These are phyloP conservation scores for Rhyacophila brunnea DNA, from an alignment of 1,140 invertebrate genomes.

Conservation along the genomic window DNA sequence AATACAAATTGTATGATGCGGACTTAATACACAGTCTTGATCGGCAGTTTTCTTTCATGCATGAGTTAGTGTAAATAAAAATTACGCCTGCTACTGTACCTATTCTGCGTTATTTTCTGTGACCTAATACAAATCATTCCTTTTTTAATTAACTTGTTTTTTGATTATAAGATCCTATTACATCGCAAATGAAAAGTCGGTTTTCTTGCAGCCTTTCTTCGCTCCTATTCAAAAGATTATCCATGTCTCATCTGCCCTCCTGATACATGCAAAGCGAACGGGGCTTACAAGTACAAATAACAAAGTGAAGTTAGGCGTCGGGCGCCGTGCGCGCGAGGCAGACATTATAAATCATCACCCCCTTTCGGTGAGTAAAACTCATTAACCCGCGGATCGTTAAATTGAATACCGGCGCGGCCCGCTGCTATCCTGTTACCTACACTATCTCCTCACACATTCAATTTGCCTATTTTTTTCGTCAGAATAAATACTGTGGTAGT, in stretches of 20 bases:
- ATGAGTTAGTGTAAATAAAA: no score
- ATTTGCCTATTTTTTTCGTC: constrained; percentile 11
- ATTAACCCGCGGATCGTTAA: constrained; percentile 32
- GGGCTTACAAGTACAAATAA: constrained; percentile 5
- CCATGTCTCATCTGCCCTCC: background rate
- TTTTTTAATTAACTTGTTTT: no score
- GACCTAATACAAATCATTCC: no score
- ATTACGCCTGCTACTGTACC: no score
- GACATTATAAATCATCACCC: constrained; percentile 36
- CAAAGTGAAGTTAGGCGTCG: constrained; percentile 7
- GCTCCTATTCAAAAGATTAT: no score
- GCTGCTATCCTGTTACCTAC: constrained; percentile 14
- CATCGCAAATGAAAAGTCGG: no score
- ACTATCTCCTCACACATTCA: constrained; percentile 14
- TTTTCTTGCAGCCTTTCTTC: no score
- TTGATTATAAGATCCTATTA: no score
- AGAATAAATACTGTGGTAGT: constrained; percentile 3
- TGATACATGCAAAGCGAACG: constrained; percentile 8
- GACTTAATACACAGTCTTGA: no score
- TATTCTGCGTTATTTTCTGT: no score
- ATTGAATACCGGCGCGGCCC: constrained; percentile 29
- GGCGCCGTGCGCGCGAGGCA: constrained; percentile 1
- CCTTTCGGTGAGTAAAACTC: constrained; percentile 33
- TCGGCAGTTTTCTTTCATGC: no score
- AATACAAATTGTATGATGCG: no score